Conservation (phyloP, 1,140 invertebrate genomes). For the Pentalonia nigronervosa region DNA sequence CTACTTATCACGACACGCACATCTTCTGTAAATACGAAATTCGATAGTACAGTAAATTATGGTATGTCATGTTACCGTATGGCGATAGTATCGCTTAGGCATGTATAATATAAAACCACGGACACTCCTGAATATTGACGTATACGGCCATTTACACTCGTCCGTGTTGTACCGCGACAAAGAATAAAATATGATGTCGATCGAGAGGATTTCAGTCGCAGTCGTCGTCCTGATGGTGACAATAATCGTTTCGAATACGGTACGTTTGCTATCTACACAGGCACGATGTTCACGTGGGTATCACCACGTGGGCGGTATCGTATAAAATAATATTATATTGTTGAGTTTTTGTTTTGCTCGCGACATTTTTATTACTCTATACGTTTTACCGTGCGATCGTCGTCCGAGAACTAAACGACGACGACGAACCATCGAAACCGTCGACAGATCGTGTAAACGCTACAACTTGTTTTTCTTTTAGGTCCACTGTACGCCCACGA, state of each 20-base stretch:
- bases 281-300: neutral
- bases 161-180: neutral
- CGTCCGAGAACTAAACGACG: neutral
- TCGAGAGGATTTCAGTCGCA: neutral
- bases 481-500: neutral
- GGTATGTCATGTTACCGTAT: neutral
- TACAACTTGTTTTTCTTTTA: neutral
- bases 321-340: neutral
- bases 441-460: neutral
- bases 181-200: neutral
- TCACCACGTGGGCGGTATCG: no score
- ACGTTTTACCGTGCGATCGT: neutral
- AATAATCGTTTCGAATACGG: neutral
- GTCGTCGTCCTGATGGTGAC: no score
- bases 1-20: neutral
- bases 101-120: neutral
- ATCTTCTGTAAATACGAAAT: slow-evolving; percentile 9
- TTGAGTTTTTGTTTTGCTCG: neutral
- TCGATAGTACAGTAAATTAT: neutral
- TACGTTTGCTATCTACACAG: neutral
- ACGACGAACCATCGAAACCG: neutral
- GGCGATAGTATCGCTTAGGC: neutral
- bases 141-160: neutral
- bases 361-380: neutral
- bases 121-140: neutral